Evolutionary conservation across 1,140 invertebrate species (phyloP), one percentile per base, ranked within the genome.

Genomic region (Drosophila prosaltans): DNA sequence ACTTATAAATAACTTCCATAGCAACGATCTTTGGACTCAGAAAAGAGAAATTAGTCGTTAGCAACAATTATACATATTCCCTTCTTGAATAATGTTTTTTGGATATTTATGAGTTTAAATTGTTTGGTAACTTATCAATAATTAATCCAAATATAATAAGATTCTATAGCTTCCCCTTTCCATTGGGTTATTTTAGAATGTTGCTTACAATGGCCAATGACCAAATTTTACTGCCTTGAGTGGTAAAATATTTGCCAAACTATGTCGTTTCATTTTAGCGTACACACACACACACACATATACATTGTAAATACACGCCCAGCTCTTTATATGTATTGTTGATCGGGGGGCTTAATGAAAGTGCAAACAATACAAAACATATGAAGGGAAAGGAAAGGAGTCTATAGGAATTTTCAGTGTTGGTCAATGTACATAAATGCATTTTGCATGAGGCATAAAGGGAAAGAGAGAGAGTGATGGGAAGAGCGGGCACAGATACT

Each of bases 241-340:
- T 80, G 83, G 45, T 67, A 83, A 80, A 88, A 88, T 77, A 79
- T 85, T 85, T 86, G 63, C 78, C 54, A 55, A 81, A 85, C 70
- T 79, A 51, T 51, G 45, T 51, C 45, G 45, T 51, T 51, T 8
- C 7, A 51, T 51, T 51, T 8, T 51, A 24, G 45, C 45, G 36
- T 30, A 60, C 32, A 54, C 11, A 63, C 30, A 60, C 24, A 26
- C 45, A 8, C 16, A 43, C 24, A 39, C 4, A 16, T 10, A 39
- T 26, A 36, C 32, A 36, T 36, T 36, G 32, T 36, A 36, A 36
- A 36, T 36, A 36, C 45, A 26, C 45, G 8, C 21, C 24, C 45
- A 51, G 1, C 21, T 26, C 21, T 51, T 51, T 51, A 24, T 5
- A 51, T 26, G 65, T 57, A 39, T 69, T 21, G 32, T 39, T 72